Percentiles rank a stretch among this genome's conserved stretches.
Conservation (phyloP, 1,140 invertebrate genomes). For the Pseudobourletiella spinata region DNA sequence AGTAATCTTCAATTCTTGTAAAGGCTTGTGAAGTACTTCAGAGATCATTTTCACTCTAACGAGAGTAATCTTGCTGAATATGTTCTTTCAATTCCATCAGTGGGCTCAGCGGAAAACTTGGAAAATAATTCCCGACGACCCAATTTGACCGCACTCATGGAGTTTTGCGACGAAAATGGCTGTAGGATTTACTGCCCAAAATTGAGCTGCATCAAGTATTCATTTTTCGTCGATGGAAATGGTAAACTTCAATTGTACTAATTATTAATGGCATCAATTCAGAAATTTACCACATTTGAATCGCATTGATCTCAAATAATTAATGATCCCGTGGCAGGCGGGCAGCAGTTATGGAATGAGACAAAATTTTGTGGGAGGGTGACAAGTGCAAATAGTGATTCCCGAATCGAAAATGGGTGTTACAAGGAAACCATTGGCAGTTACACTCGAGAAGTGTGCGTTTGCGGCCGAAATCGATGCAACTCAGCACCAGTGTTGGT, state of each 20-base stretch:
- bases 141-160: neutral
- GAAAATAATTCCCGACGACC: too few relatives aligned
- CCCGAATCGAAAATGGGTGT: neutral
- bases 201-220: neutral
- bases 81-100: too few relatives aligned
- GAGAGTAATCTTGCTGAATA: too few relatives aligned
- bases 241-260: too few relatives aligned
- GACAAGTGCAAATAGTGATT: neutral
- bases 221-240: neutral
- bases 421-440: slow-evolving; percentile 1
- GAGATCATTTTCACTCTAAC: too few relatives aligned
- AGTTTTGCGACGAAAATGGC: neutral
- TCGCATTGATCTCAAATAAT: too few relatives aligned
- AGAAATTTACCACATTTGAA: too few relatives aligned
- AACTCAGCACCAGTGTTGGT: neutral
- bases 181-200: slow-evolving; percentile 9
- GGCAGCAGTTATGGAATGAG: slow-evolving; percentile 3
- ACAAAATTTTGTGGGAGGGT: slow-evolving; percentile 15
- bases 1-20: too few relatives aligned
- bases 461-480: neutral
- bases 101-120: too few relatives aligned
- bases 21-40: too few relatives aligned
- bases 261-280: too few relatives aligned
- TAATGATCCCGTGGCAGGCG: too few relatives aligned
- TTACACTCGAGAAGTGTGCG: slow-evolving; percentile 7